Evolutionary conservation across 2,113 vertebrate species (phyloP), one percentile per base, ranked within the genome.

Genomic region (Taurulus bubalis): DNA sequence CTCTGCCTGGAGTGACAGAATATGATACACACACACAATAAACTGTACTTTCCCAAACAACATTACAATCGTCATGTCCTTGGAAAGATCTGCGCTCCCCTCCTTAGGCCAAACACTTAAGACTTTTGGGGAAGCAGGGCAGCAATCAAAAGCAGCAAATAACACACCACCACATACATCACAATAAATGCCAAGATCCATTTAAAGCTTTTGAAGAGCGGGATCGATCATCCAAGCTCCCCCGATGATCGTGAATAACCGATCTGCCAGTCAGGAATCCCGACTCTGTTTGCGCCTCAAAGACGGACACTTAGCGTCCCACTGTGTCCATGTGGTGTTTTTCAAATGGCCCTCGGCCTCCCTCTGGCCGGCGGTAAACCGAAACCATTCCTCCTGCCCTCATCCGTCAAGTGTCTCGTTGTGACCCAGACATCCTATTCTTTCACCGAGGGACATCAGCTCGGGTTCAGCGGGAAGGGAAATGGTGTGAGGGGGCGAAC

Each of bases 301-400:
- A 83, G 83, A 77, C 83, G 77, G 66, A 86, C 88, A 80, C 84
- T 90, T 88, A 85, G 81, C 85, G 24, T 92, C 92, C 90, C 55
- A 75, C 91, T 90, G 91, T 71, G 90, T 51, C 89, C 92, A 89
- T 91, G 87, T 91, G 91, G 83, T 88, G 85, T 79, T 91, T 88
- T 84, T 85, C 70, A 77, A 71, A 88, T 88, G 9, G 76, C 34
- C 36, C 78, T 63, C 73, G 80, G 86, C 84, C 72, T 88, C 84
- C 78, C 88, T 89, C 38, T 38, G 73, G 84, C 77, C n/a, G 11
- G 76, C 47, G 47, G 89, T 88, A 89, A 92, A 89, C 75, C n/a
- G 51, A 89, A 90, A 91, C 92, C 85, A 79, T 80, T 62, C 86
- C 88, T 85, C 83, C 53, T 42, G 73, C 63, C 90, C 90, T 90